Conservation (phyloP, 2,888 invertebrate genomes). For the Hoplodrina blanda region DNA sequence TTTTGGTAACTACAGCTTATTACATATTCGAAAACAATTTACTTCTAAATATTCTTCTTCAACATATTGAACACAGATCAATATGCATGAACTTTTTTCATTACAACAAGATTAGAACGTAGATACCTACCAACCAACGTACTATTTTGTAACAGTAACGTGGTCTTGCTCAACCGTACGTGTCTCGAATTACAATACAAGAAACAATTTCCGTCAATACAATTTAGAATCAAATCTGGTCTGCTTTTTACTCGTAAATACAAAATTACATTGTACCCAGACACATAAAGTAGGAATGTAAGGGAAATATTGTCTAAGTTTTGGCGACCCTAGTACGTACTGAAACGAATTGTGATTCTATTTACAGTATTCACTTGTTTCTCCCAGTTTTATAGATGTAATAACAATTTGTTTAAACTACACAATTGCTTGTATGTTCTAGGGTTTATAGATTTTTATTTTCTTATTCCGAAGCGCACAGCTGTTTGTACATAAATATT, state of each 20-base stretch:
- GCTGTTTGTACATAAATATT: constrained; percentile 32
- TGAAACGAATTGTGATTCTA: constrained; percentile 44
- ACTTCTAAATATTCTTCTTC: constrained; percentile 21
- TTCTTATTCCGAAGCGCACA: constrained; percentile 22
- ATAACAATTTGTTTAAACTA: constrained; percentile 51
- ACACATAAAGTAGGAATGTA: constrained; percentile 45
- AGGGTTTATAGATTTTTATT: constrained; percentile 23
- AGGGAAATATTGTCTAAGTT: constrained; percentile 52
- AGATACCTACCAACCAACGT: background rate
- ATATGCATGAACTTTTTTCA: constrained; percentile 36
- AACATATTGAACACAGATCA: constrained; percentile 19
- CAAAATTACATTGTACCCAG: constrained; percentile 52
- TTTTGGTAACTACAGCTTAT: constrained; percentile 3
- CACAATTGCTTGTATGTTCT: constrained; percentile 18
- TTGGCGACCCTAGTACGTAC: constrained; percentile 30
- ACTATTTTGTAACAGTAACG: constrained; percentile 33
- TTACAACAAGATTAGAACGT: constrained; percentile 45
- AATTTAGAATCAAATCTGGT: constrained; percentile 62
- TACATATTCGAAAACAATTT: constrained; percentile 20
- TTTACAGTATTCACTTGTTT: constrained; percentile 54
- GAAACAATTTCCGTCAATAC: constrained; percentile 54
- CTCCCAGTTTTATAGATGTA: constrained; percentile 42
- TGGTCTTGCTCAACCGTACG: constrained; percentile 48
- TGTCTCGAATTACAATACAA: constrained; percentile 46
- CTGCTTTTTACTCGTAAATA: constrained; percentile 59